These are phyloP conservation scores for Festucalex cinctus DNA, from an alignment of 2,113 vertebrate genomes.

Conservation along the genomic window DNA sequence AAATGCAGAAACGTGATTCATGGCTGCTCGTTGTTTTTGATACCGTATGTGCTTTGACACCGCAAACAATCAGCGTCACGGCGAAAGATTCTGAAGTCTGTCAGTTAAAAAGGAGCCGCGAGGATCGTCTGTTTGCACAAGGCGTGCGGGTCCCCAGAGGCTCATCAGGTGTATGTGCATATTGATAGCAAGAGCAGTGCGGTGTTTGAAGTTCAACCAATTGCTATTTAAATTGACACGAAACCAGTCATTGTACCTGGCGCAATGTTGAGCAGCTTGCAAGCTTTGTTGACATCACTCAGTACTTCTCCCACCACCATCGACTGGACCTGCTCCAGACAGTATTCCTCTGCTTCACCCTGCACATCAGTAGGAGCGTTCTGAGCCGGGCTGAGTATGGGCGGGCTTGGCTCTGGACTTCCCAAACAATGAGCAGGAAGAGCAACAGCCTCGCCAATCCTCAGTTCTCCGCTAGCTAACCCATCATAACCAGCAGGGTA, in stretches of 20 bases:
- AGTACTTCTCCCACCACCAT: conserved; percentile 91
- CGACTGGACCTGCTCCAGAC: conserved; percentile 88
- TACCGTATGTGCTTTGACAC: not conserved
- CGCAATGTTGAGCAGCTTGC: conserved; percentile 89
- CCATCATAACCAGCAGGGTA: conserved; percentile 81
- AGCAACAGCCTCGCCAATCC: conserved; percentile 51
- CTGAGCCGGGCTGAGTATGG: conserved; percentile 74
- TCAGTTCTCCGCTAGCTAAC: conserved; percentile 65
- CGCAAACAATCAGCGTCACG: not conserved
- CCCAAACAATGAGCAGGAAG: conserved; percentile 38
- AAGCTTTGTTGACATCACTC: conserved; percentile 92
- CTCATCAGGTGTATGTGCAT: not conserved
- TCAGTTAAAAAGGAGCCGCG: conserved; percentile 10
- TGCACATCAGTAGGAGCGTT: conserved; percentile 55
- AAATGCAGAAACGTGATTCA: not conserved
- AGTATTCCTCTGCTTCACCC: conserved; percentile 80
- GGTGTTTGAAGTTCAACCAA: conserved; percentile 14
- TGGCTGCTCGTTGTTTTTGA: not conserved
- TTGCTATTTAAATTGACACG: not conserved
- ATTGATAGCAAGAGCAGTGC: conserved; percentile 2
- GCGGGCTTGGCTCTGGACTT: conserved; percentile 75
- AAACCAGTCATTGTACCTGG: conserved; percentile 70
- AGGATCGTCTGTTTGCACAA: conserved; percentile 47
- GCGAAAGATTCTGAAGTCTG: not conserved
- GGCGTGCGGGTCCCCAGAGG: conserved; percentile 12